Percentiles rank a stretch among this genome's conserved stretches.
Evolutionary conservation across 30 jellyfish, hydroid and myxozoan genomes (phyloP).

Genomic region (Hydractinia symbiolongicarpus): DNA sequence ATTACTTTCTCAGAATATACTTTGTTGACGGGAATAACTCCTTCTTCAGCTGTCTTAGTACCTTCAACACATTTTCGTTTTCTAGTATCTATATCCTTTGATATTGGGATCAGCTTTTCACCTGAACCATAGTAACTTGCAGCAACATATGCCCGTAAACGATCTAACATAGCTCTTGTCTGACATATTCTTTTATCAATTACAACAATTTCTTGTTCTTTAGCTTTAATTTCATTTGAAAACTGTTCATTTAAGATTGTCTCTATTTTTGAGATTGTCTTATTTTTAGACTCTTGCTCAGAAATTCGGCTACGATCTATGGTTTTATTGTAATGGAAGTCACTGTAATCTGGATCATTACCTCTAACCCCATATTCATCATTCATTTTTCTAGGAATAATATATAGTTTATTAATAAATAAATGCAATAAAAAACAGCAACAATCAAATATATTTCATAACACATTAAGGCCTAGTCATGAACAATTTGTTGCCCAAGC

Average conservation of each 20-base stretch:
- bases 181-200: conserved; percentile 71
- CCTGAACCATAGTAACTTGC: conserved; percentile 87
- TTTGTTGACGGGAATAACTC: background rate
- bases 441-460: too few relatives aligned
- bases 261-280: conserved; percentile 47
- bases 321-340: conserved; percentile 37
- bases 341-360: conserved; percentile 75
- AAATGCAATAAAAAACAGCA: too few relatives aligned
- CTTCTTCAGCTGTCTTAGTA: background rate
- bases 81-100: background rate
- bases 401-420: too few relatives aligned
- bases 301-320: conserved; percentile 37
- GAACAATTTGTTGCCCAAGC: too few relatives aligned
- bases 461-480: too few relatives aligned
- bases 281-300: conserved; percentile 44
- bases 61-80: conserved; percentile 26
- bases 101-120: conserved; percentile 43
- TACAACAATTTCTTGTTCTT: conserved; percentile 56
- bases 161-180: conserved; percentile 56
- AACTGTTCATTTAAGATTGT: conserved; percentile 57
- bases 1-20: background rate
- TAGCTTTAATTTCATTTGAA: conserved; percentile 53
- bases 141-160: conserved; percentile 71
- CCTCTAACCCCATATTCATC: background rate
- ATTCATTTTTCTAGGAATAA: too few relatives aligned